Conservation (phyloP, 2,888 invertebrate species). For the Blastobasis lacticolella region DNA sequence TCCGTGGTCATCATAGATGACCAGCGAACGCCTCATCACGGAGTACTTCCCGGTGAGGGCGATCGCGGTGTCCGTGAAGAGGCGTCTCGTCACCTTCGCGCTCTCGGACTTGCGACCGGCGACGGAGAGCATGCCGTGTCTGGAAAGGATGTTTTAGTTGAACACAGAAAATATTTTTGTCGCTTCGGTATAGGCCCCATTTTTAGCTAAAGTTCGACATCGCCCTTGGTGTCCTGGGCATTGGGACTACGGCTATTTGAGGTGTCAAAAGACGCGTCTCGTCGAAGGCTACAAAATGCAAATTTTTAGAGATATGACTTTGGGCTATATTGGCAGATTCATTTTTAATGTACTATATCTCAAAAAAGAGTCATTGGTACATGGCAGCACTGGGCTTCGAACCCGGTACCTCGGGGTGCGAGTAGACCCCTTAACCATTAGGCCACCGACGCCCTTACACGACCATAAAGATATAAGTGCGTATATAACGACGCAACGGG, state of each 20-base stretch:
- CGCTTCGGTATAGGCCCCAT: neutral
- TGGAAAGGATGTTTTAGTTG: conserved; percentile 21
- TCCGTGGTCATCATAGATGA: conserved; percentile 90
- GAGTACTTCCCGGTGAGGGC: conserved; percentile 84
- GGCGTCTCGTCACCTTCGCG: conserved; percentile 77
- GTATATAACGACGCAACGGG: no score
- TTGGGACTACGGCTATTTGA: neutral
- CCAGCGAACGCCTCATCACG: conserved; percentile 86
- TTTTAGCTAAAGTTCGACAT: neutral
- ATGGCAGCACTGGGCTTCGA: no score
- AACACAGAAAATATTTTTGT: neutral
- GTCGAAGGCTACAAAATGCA: neutral
- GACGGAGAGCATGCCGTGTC: conserved; percentile 81
- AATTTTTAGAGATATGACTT: no score
- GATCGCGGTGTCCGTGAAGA: conserved; percentile 86
- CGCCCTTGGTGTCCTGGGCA: neutral
- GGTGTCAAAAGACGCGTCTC: neutral
- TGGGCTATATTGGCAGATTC: no score
- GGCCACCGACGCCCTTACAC: no score
- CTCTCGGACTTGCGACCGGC: conserved; percentile 82
- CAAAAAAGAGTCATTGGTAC: no score
- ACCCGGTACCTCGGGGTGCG: no score
- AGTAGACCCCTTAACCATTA: no score
- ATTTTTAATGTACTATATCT: no score
- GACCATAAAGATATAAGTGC: no score